A percentile compares a stretch with the other conserved stretches of the same genome.
Evolutionary conservation across 2,113 vertebrate genomes (phyloP).

Genomic region (Gymnocephalus cernua): DNA sequence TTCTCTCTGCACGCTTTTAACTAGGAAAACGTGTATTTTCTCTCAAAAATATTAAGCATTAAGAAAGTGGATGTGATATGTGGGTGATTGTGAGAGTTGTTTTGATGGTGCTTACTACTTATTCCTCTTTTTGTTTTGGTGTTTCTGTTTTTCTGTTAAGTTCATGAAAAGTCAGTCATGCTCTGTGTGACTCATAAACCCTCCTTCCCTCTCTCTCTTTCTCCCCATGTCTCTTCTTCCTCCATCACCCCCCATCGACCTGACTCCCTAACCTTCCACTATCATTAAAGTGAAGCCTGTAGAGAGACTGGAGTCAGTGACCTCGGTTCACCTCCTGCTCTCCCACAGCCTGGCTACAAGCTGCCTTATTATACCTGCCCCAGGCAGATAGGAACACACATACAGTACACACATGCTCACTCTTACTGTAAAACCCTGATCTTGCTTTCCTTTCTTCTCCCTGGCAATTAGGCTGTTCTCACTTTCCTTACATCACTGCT

Average conservation of each 20-base stretch:
- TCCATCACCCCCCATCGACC: background rate
- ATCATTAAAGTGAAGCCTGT: conserved; percentile 43
- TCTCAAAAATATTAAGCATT: background rate
- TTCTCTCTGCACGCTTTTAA: background rate
- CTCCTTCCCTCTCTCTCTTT: background rate
- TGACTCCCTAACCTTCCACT: conserved; percentile 9
- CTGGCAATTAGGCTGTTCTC: conserved; percentile 30
- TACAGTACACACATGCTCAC: background rate
- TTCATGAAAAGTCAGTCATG: background rate
- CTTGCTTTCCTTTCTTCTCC: conserved; percentile 14
- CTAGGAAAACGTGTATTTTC: background rate
- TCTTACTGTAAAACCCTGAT: conserved; percentile 5
- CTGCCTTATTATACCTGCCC: conserved; percentile 24
- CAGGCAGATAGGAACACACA: background rate
- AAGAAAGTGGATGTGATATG: background rate
- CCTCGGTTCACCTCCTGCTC: conserved; percentile 34
- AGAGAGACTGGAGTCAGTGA: conserved; percentile 42
- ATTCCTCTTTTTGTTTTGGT: background rate
- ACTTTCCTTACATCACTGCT: conserved; percentile 17
- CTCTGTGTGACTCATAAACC: background rate
- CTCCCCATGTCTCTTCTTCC: background rate
- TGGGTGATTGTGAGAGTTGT: background rate
- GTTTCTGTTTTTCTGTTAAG: conserved; percentile 8
- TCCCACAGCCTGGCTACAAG: conserved; percentile 23
- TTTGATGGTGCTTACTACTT: background rate